Base-by-base conservation (phyloP, 2,797 vertebrate species). In the Garrulus glandarius region DNA sequence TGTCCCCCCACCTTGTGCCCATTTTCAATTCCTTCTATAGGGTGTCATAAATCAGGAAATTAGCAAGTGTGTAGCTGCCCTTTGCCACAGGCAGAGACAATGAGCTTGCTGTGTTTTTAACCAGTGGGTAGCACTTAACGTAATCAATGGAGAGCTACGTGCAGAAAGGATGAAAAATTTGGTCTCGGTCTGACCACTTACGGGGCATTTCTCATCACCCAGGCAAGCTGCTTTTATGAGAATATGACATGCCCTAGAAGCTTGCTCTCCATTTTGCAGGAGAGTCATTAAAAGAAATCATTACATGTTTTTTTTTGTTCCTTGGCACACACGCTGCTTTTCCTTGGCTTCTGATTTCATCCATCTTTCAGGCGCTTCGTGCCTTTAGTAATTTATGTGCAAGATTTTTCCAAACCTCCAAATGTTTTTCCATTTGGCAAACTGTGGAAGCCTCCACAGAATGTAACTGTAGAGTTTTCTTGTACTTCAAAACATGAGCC, bases 401-500 rank as follows among this genome's bases (percentile, higher is more conserved):
- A 97, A 98, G 98, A 98, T 98, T 98, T 98, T 98, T 98, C 98
- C 98, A 98, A 98, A 97, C 97, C 97, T 98, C 98, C 98, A 98
- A 98, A 98, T 98, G 98, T 98, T 98, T 98, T 98, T 98, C 98
- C 98, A 98, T 98, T 98, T 98, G 98, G 98, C 98, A 98, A 98
- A 98, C 97, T 80, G 55, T 93, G 96, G 69, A 97, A 98, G 96
- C 95, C 96, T 98, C 97, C 96, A 96, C 97, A 96, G 96, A 97
- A 97, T 97, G 97, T 97, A 98, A 98, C 97, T 85, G 95, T 96
- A 97, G 98, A 98, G 96, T 93, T 96, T 95, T 94, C 94, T 96
- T 93, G 92, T 95, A 89, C 97, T 95, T 93, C 84, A 96, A 96
- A 97, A 97, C 95, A 97, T 94, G 91, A 96, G 95, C 90, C 92